A percentile compares a stretch with the other conserved stretches of the same genome.
Conservation (phyloP, 2,888 invertebrate genomes). For the Tetranychus piercei region DNA sequence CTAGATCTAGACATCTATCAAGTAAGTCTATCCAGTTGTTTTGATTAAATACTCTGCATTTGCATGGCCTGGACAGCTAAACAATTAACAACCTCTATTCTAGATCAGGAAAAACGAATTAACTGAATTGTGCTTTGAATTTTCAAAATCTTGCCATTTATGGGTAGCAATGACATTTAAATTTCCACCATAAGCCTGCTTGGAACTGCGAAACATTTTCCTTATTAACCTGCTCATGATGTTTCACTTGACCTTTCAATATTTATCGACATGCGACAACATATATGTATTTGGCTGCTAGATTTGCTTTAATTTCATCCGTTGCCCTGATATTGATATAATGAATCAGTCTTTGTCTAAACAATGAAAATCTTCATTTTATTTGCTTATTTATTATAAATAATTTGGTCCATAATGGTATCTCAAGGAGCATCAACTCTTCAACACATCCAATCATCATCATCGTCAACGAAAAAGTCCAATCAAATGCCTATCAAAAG, state of each 20-base stretch:
- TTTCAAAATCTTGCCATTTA: no score
- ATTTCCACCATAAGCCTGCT: no score
- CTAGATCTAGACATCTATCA: conserved; percentile 7
- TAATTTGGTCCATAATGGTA: neutral
- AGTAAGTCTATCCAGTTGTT: neutral
- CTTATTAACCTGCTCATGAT: no score
- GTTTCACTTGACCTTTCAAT: no score
- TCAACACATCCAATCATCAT: neutral
- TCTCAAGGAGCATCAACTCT: neutral
- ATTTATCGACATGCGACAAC: no score
- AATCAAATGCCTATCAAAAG: conserved; percentile 5
- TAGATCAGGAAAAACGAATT: no score
- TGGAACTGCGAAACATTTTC: no score
- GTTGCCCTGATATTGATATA: no score
- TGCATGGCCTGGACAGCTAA: neutral
- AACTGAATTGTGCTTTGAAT: neutral
- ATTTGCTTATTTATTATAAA: neutral
- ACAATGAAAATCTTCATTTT: neutral
- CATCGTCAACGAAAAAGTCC: neutral
- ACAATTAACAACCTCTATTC: neutral
- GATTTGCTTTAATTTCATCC: no score
- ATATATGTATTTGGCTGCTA: no score
- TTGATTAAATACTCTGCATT: neutral
- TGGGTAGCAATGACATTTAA: no score
- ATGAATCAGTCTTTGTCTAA: no score